Base-by-base conservation (phyloP, 2,113 vertebrate species). In the Lophius piscatorius region DNA sequence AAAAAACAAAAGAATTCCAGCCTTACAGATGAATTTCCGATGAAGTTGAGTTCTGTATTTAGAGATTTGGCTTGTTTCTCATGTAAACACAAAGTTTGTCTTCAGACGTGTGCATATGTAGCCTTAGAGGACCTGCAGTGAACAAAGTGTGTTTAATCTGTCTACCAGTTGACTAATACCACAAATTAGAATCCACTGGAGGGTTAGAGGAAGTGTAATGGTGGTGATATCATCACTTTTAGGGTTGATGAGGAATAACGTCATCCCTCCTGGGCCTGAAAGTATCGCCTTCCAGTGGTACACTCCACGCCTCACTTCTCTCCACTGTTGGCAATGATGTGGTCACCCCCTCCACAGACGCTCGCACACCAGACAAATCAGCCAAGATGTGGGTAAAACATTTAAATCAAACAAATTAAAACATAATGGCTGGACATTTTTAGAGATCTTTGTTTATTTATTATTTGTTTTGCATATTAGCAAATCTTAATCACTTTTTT, bases 211-310 rank as follows among this genome's bases (percentile, higher is more conserved):
- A 44, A 16, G 28, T 9, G 28, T 26, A 39, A 17, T 71, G 16
- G 17, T 34, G 55, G 40, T 78, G 78, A 86, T 59, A 9, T 84
- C 77, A 81, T 74, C 51, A 1, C 20, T 35, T 31, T 17, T 66
- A 29, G 54, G 50, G 48, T 57, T 63, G 41, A 47, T 8, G 12
- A 4, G 40, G 47, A 26, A 73, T 66, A 11, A 63, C 61, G 36
- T 80, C 60, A 76, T 40, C 74, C 29, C 47, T 12, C 31, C 24
- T 13, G 2, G 35, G 57, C 44, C 57, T 63, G 57, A 61, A 70
- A 47, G 48, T 41, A 66, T 42, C n/a, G 40, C 61, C 26, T 44
- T 54, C 54, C 13, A 48, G 52, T 65, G 26, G 69, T 38, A 42
- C 31, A 12, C 35, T 10, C 47, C 21, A 11, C 28, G 16, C 24